phyloP scores from a whole-genome alignment of 2,888 invertebrate genomes.

The Clostera curtula region DNA sequence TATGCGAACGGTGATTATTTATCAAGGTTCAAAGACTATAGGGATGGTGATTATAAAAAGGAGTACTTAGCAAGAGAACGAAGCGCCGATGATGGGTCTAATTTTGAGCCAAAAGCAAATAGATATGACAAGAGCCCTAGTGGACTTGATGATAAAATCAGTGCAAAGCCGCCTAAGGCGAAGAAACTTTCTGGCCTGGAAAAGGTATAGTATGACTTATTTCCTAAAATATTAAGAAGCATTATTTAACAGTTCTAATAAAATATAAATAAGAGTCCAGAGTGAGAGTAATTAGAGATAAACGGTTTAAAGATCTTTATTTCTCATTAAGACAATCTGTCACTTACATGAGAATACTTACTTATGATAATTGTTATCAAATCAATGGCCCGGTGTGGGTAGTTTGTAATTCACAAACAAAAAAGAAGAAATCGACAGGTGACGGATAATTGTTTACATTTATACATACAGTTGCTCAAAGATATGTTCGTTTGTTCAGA shows the following conservation, averaged over 20 bases:
- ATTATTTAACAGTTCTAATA: too few species aligned
- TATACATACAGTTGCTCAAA: not conserved
- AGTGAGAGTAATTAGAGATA: too few species aligned
- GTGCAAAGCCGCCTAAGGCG: slow-evolving; percentile 75
- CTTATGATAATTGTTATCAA: too few species aligned
- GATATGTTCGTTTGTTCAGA: slow-evolving; percentile 39
- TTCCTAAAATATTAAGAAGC: too few species aligned
- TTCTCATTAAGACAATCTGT: too few species aligned
- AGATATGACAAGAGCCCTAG: slow-evolving; percentile 72
- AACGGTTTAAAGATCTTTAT: too few species aligned
- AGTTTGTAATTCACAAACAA: too few species aligned
- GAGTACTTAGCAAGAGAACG: slow-evolving; percentile 60
- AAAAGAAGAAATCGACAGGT: too few species aligned
- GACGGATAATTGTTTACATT: too few species aligned
- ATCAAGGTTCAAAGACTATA: slow-evolving; percentile 46
- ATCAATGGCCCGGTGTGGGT: too few species aligned
- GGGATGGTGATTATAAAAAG: slow-evolving; percentile 52
- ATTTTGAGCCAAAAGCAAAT: slow-evolving; percentile 78
- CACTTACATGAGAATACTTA: too few species aligned
- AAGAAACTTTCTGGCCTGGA: slow-evolving; percentile 83
- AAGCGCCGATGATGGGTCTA: slow-evolving; percentile 79
- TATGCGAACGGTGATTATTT: slow-evolving; percentile 62
- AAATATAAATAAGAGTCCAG: too few species aligned
- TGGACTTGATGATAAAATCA: slow-evolving; percentile 66
- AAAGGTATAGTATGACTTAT: slow-evolving; percentile 69